Evolutionary conservation across 2,797 vertebrate species (phyloP), one percentile per base, ranked within the genome.

Genomic region (Oreochromis grahami): DNA sequence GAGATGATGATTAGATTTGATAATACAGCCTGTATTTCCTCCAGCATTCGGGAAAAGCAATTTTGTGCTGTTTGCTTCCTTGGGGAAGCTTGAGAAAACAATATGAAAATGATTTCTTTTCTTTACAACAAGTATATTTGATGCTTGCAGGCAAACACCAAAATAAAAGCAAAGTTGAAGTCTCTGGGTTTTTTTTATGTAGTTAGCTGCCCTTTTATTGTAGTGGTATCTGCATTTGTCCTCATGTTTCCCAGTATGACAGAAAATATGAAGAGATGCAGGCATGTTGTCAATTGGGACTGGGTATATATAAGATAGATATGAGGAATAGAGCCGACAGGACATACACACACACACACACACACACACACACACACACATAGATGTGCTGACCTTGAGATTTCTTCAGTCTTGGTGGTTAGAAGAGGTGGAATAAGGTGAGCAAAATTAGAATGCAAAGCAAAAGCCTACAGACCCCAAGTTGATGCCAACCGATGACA

Each of bases 71-170:
- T 92, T 93, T 93, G 87, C 87, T 92, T 94, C 93, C 89, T 90
- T 86, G 81, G 89, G 93, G 91, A 90, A 93, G 91, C 88, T 88
- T 84, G 89, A 90, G 89, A 94, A 90, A 94, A 94, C 92, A 93
- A 93, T 94, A 94, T 95, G 94, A 95, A 95, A 95, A 95, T 95
- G 76, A 93, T 94, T 93, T 93, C 32, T 93, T 94, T 94, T 92
- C 86, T 92, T 92, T 93, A 91, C 88, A 88, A 88, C 91, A 91
- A 93, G 89, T 91, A 91, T 92, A 91, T 93, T 92, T 93, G 90
- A 80, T 81, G 92, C 93, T 95, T 58, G 86, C 85, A 91, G 94
- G 90, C 93, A 94, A 89, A 94, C 81, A 77, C 78, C 82, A 79
- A 84, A 92, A 90, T 90, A 89, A 92, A 93, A 83, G 86, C 86